phyloP scores from a whole-genome alignment of 1,140 invertebrate genomes.

The Hyles vespertilio region DNA sequence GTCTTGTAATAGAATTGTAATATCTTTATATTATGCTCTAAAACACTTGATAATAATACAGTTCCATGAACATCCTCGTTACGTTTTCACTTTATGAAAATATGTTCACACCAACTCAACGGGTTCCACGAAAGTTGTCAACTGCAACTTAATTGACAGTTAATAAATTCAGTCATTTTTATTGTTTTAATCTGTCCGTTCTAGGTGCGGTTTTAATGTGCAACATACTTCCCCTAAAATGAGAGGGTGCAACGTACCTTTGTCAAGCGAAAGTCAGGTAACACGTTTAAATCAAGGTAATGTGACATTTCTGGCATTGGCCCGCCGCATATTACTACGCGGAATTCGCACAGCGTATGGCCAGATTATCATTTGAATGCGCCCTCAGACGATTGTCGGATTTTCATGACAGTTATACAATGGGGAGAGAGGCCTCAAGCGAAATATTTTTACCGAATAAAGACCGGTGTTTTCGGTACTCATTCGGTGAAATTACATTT shows the following conservation, averaged over 20 bases:
- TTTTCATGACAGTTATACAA: slow-evolving; percentile 50
- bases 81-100: too few relatives aligned
- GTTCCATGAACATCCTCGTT: too few relatives aligned
- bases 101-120: too few relatives aligned
- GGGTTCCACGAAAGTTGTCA: too few relatives aligned
- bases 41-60: too few relatives aligned
- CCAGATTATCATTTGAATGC: slow-evolving; percentile 64
- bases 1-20: too few relatives aligned
- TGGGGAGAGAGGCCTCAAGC: slow-evolving; percentile 32
- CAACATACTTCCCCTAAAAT: too few relatives aligned
- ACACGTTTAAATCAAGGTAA: slow-evolving; percentile 60
- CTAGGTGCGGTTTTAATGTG: too few relatives aligned
- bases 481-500: slow-evolving; percentile 29
- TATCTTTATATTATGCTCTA: too few relatives aligned
- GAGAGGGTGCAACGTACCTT: background rate
- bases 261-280: slow-evolving; percentile 33
- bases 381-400: slow-evolving; percentile 54
- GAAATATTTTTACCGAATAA: slow-evolving; percentile 42
- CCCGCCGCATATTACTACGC: slow-evolving; percentile 36
- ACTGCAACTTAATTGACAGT: too few relatives aligned
- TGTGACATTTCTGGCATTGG: slow-evolving; percentile 52
- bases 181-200: too few relatives aligned
- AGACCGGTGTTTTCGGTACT: slow-evolving; percentile 23
- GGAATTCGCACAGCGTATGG: slow-evolving; percentile 55
- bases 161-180: too few relatives aligned